Evolutionary conservation across 2,113 vertebrate genomes (phyloP), one percentile per base, ranked within the genome.

Genomic region (Thymallus thymallus): DNA sequence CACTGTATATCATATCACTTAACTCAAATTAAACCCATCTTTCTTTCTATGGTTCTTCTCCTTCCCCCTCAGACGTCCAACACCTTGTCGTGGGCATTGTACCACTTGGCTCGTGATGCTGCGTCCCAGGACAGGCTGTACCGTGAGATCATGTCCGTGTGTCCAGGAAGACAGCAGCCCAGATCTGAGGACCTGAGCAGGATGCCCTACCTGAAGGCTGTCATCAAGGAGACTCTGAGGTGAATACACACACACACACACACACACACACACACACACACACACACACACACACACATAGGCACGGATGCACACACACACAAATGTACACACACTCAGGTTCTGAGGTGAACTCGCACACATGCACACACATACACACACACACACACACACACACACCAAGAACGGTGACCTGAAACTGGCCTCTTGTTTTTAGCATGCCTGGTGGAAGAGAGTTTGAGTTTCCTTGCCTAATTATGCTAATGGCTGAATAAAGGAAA

Each of bases 131-230:
- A 88, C 0, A 78, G 67, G 0, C 91, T 94, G 68, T 74, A 88
- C 74, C 3, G 7, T 0, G 93, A 94, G 76, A 83, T 93, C 48
- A 73, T n/a, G 29, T 78, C 88, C 0, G 86, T 90, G 66, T 93
- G 93, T 77, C 89, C 92, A 0, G 71, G 69, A 35, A 29, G 20
- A 6, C 82, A 20, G 20, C n/a, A 81, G 73, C 93, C 93, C 1
- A 86, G 80, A 51, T 65, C 56, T 0, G 82, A 87, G 0, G 80
- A 92, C 77, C 78, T 94, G 82, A 83, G 56, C 78, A 77, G 74
- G 66, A 93, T 94, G 93, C 89, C 90, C 0, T 94, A 86, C 84
- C 78, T 94, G 79, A 94, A 92, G 80, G 92, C 93, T 4, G 86
- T 91, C 67, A 85, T 94, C 9, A 94, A 94, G 74, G 93, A 94